These are phyloP conservation scores for Andricus curvator DNA, from an alignment of 2,888 invertebrate genomes.

Conservation along the genomic window DNA sequence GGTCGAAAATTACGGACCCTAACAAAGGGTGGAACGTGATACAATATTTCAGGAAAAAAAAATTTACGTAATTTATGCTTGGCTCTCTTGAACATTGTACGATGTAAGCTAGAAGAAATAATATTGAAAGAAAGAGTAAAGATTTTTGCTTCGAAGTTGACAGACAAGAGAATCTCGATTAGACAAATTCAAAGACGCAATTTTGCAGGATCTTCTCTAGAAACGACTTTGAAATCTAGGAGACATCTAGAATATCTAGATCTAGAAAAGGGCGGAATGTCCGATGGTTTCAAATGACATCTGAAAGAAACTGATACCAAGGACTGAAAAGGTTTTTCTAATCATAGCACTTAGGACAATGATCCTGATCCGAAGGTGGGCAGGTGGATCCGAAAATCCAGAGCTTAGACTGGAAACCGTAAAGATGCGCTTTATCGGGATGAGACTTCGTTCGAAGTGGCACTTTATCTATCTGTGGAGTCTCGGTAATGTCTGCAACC, in stretches of 20 bases:
- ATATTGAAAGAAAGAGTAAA: no score
- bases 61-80: no score
- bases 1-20: no score
- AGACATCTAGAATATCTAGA: background rate
- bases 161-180: background rate
- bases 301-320: slow-evolving; percentile 3
- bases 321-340: slow-evolving; percentile 28
- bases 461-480: slow-evolving; percentile 30
- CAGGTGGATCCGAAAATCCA: slow-evolving; percentile 43
- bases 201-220: slow-evolving; percentile 46
- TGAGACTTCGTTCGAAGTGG: slow-evolving; percentile 29
- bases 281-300: background rate
- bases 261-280: background rate
- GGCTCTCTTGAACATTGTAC: no score
- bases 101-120: no score
- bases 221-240: background rate
- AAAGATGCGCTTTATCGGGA: slow-evolving; percentile 68
- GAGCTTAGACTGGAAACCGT: slow-evolving; percentile 57
- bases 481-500: slow-evolving; percentile 22
- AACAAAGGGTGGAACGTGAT: no score
- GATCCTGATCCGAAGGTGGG: slow-evolving; percentile 8
- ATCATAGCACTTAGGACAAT: slow-evolving; percentile 34
- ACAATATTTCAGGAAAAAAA: no score
- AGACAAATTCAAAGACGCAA: background rate
- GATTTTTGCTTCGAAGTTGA: background rate